Base-by-base conservation (phyloP, 2,888 invertebrate species). In the Pachliopta kotzebuea region DNA sequence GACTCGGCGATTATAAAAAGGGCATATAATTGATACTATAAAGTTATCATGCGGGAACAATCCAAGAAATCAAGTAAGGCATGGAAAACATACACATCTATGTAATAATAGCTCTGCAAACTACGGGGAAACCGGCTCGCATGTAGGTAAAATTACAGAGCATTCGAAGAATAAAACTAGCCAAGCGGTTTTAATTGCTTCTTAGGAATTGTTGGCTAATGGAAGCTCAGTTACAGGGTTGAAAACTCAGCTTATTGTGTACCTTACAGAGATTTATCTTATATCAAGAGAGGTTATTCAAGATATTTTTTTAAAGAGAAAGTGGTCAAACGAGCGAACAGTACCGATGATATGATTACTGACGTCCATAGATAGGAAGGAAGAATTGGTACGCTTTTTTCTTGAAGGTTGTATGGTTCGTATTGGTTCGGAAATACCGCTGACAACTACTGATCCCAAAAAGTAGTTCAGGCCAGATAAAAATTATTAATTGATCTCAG, bases 121-220 rank as follows among this genome's bases (percentile, higher is more conserved):
- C 20, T 31, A 52, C 37, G 56, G n/a, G n/a, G 59, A 60, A 60
- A 56, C 23, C 56, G 60, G 55, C 49, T 31, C 60, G 50, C 57
- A 56, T 56, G 64, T 45, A 56, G 60, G 53, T 65, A 65, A 65
- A 60, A 60, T 60, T 53, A 56, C 60, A 42, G 60, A 56, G 60
- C 56, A 56, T 65, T 60, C 56, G 23, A 52, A 60, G 52, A 56
- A 65, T 63, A 56, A 64, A 60, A 55, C 56, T 64, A 59, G 50
- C 56, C 56, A 60, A 45, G 42, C 60, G 29, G 56, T 53, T 60
- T 60, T 65, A 65, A 65, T 65, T 56, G 56, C 52, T 65, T 65
- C 56, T 65, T 29, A 56, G 60, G 60, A 65, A 65, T 56, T 60
- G 53, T 56, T 60, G 42, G 20, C 52, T 52, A 60, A 65, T 60